Evolutionary conservation across 2,113 vertebrate species (phyloP).

Genomic region (Parus major): DNA sequence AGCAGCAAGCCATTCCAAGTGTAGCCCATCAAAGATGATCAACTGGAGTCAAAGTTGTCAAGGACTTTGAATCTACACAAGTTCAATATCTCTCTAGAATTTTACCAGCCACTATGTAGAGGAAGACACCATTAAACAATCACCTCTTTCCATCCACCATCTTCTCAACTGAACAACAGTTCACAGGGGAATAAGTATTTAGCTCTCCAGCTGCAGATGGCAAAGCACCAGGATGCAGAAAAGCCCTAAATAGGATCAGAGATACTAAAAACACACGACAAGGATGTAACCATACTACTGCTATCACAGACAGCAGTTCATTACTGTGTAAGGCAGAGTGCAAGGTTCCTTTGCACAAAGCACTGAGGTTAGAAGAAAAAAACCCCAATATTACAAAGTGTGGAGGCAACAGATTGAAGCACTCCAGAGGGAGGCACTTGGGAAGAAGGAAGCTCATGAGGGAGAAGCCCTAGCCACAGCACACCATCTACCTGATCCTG

Average conservation of each 20-base stretch:
- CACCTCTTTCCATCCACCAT: background rate
- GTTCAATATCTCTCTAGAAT: background rate
- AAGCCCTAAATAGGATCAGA: background rate
- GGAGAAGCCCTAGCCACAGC: background rate
- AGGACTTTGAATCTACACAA: background rate
- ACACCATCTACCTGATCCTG: background rate
- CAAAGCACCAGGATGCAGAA: background rate
- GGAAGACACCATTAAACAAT: background rate
- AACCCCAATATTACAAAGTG: background rate
- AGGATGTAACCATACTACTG: background rate
- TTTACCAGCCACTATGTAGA: background rate
- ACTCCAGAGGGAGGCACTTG: background rate
- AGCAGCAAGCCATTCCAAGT: background rate
- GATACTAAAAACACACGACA: background rate
- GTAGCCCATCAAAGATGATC: background rate
- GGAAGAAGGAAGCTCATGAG: background rate
- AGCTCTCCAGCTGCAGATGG: background rate
- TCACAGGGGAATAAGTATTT: background rate
- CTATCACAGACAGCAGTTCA: background rate
- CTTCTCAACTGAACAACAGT: background rate
- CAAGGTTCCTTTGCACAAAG: background rate
- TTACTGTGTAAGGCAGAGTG: fast-evolving
- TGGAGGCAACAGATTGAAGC: background rate
- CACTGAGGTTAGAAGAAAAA: background rate
- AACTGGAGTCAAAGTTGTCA: background rate